Evolutionary conservation across 2,797 vertebrate species (phyloP).

Genomic region (Spea hammondii): DNA sequence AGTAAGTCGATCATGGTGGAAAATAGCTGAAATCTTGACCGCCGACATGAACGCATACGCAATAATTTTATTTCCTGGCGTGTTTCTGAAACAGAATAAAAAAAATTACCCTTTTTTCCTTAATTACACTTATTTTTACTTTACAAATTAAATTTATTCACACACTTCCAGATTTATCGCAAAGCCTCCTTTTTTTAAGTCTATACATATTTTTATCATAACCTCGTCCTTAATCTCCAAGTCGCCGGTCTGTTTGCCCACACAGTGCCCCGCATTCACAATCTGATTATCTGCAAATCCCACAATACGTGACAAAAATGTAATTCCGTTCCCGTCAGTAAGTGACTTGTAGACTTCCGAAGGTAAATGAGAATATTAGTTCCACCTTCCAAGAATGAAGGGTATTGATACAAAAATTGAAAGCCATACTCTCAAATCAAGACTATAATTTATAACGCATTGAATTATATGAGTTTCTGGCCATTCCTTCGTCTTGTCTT

Average conservation of each 20-base stretch:
- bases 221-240: constrained; percentile 1
- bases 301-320: not conserved
- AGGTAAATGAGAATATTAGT: constrained; percentile 15
- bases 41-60: too few relatives aligned
- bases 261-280: not conserved
- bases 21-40: too few relatives aligned
- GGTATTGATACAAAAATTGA: constrained; percentile 7
- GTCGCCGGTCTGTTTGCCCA: not conserved
- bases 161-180: not conserved
- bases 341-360: constrained; percentile 6
- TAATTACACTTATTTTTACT: not conserved
- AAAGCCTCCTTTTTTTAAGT: constrained; percentile 5
- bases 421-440: constrained; percentile 7
- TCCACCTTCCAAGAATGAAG: constrained; percentile 7
- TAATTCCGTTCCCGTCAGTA: not conserved
- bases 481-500: not conserved
- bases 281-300: not conserved
- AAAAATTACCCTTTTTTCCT: too few relatives aligned
- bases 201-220: not conserved
- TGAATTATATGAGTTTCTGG: constrained; percentile 11
- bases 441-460: constrained; percentile 16
- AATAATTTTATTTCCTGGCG: too few relatives aligned
- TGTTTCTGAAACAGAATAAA: too few relatives aligned
- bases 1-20: too few relatives aligned
- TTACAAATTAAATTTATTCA: not conserved